Base-by-base conservation (phyloP, 2,113 vertebrate species). In the Sinocyclocheilus rhinocerous region DNA sequence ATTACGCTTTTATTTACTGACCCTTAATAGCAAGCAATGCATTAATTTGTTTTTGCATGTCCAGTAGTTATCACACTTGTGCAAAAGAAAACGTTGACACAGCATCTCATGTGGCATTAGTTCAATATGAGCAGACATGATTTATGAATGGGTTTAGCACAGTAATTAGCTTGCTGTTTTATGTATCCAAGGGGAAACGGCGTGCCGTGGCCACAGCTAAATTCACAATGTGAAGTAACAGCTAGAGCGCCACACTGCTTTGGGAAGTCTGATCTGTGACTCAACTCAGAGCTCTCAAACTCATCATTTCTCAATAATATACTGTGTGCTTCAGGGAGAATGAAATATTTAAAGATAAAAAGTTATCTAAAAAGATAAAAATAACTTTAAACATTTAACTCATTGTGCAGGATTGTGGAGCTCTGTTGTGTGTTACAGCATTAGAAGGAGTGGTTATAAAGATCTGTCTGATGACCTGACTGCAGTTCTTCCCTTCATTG, bases 101-200 rank as follows among this genome's bases (percentile, higher is more conserved):
- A 45, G 29, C 55, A 73, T 26, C 85, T 76, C 8, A 26, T 50
- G 75, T 24, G 48, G 15, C 18, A 50, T 45, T 10, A 48, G 84
- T 61, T 80, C 76, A 52, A 80, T 77, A 80, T 39, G 57, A 52
- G 45, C 45, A 29, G 48, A 84, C 65, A 78, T 85, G 85, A 87
- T 87, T 87, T 61, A 84, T 84, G 78, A 87, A 70, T 70, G n/a
- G 84, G 55, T 61, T 78, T 79, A 45, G 39, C 57, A n/a, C 26
- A 65, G 79, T 83, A 73, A 83, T 75, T 87, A 87, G 55, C 70
- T 67, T 42, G 57, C 42, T 42, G 76, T 86, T 87, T 83, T 69
- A 48, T 55, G 12, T 52, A 65, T 83, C 61, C 48, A 36, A 10
- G 50, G 73, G 73, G 81, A 83, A 42, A 22, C 48, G 2, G 36